A percentile compares a stretch with the other conserved stretches of the same genome.
Evolutionary conservation across 1,140 invertebrate genomes (phyloP).

Genomic region (Chymomyza costata): DNA sequence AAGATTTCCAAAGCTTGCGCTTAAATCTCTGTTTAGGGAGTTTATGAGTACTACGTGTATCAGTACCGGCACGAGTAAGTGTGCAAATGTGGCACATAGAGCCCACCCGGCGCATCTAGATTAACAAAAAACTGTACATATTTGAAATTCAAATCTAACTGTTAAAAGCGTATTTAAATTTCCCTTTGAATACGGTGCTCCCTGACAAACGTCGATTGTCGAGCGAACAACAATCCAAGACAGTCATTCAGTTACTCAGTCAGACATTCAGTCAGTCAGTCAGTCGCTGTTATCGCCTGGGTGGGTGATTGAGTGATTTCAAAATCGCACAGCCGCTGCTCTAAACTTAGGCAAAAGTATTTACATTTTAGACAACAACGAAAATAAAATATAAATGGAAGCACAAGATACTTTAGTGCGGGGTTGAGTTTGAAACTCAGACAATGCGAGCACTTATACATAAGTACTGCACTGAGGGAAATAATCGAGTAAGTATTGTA

Average conservation of each 20-base stretch:
- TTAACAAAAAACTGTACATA: slow-evolving; percentile 34
- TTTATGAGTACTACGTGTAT: too few relatives aligned
- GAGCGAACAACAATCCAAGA: not conserved
- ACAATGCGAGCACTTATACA: too few relatives aligned
- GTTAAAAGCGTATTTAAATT: slow-evolving; percentile 50
- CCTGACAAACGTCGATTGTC: not conserved
- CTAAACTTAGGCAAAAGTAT: slow-evolving; percentile 68
- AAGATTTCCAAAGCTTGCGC: too few relatives aligned
- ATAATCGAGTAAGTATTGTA: too few relatives aligned
- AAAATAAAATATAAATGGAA: slow-evolving; percentile 34
- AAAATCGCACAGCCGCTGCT: slow-evolving; percentile 31
- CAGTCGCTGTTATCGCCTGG: not conserved
- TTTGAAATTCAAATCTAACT: slow-evolving; percentile 58
- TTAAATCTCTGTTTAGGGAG: too few relatives aligned
- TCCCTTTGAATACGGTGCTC: slow-evolving; percentile 10
- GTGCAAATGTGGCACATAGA: too few relatives aligned
- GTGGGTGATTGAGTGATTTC: slow-evolving; percentile 49
- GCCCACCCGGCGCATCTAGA: slow-evolving; percentile 31
- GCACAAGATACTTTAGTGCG: slow-evolving; percentile 15
- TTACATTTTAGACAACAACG: slow-evolving; percentile 56
- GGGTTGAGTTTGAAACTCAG: not conserved
- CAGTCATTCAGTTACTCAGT: not conserved
- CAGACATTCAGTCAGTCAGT: not conserved
- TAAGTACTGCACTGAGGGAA: too few relatives aligned
- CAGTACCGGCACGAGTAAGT: too few relatives aligned